Evolutionary conservation across 2,113 vertebrate genomes (phyloP).

Genomic region (Pterocles gutturalis): DNA sequence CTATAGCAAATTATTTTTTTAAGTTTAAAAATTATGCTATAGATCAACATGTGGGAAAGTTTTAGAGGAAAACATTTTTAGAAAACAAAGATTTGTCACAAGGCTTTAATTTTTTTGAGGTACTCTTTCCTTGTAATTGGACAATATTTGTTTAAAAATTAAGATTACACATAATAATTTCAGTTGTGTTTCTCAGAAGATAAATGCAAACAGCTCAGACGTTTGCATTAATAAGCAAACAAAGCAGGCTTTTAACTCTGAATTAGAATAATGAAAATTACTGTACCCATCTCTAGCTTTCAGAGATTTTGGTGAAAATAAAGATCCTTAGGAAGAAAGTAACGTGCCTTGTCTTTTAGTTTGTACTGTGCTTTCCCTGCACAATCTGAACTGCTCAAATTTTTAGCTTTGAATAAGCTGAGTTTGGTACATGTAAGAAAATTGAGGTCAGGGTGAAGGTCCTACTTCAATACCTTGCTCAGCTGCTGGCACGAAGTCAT

Average conservation of each 20-base stretch:
- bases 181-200: neutral
- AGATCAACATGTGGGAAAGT: neutral
- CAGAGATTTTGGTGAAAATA: neutral
- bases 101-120: neutral
- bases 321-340: neutral
- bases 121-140: neutral
- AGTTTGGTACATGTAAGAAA: neutral
- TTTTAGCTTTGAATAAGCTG: neutral
- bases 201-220: neutral
- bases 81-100: neutral
- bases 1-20: neutral
- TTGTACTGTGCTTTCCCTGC: neutral
- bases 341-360: neutral
- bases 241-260: neutral
- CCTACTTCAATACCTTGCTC: neutral
- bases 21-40: neutral
- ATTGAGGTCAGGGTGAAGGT: neutral
- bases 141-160: slow-evolving; percentile 9
- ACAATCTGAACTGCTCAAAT: neutral
- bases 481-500: neutral
- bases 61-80: neutral
- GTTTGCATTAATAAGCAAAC: slow-evolving; percentile 4
- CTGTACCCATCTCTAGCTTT: neutral
- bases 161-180: neutral
- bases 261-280: neutral